Conservation (phyloP, 2,888 invertebrate genomes). For the Metacarcinus magister region DNA sequence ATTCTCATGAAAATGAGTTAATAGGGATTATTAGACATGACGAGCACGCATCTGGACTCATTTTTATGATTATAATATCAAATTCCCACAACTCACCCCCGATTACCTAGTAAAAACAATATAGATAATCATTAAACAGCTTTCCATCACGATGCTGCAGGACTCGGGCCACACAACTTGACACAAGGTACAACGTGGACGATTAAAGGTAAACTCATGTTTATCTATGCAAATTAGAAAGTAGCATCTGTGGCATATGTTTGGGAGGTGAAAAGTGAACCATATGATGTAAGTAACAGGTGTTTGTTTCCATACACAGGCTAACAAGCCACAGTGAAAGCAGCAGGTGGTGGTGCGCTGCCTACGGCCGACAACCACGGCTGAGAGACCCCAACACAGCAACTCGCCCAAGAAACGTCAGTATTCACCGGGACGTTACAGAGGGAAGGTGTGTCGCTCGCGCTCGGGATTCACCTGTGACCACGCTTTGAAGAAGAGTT, state of each 20-base stretch:
- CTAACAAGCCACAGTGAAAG: neutral
- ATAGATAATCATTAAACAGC: too few relatives aligned
- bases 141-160: too few relatives aligned
- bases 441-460: neutral
- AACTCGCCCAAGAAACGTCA: neutral
- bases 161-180: neutral
- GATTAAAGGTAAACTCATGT: neutral
- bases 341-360: neutral
- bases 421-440: neutral
- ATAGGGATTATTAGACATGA: too few relatives aligned
- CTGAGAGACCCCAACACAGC: neutral
- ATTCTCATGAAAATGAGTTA: too few relatives aligned
- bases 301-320: conserved; percentile 40
- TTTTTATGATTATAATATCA: too few relatives aligned
- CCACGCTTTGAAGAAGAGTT: neutral
- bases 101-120: too few relatives aligned
- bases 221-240: conserved; percentile 29
- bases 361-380: neutral
- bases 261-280: conserved; percentile 42
- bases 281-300: conserved; percentile 49
- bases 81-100: too few relatives aligned
- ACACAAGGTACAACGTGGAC: neutral
- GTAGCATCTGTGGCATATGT: neutral
- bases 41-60: too few relatives aligned
- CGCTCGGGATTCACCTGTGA: neutral